Evolutionary conservation across 1,140 invertebrate genomes (phyloP).

Genomic region (Ceratina calcarata): DNA sequence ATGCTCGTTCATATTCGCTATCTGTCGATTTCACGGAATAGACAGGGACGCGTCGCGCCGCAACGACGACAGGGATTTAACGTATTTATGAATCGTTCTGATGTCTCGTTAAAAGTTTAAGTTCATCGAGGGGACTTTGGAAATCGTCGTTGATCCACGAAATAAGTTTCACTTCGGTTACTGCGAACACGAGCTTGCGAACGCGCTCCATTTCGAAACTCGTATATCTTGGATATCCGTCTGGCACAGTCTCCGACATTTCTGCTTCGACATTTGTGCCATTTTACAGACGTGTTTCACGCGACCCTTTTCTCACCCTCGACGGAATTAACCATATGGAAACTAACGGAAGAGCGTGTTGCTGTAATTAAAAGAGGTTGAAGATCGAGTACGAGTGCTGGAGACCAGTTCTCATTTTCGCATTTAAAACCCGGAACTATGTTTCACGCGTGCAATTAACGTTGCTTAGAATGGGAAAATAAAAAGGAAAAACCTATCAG

Average conservation of each 20-base stretch:
- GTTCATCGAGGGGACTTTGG: slow-evolving; percentile 22
- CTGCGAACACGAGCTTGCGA: slow-evolving; percentile 19
- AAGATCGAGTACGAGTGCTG: background rate
- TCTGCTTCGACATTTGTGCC: background rate
- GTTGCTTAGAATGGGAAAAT: background rate
- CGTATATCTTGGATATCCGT: slow-evolving; percentile 28
- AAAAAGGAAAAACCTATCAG: background rate
- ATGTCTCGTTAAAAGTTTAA: slow-evolving; percentile 55
- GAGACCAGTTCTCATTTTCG: background rate
- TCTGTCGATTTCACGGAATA: background rate
- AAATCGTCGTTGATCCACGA: background rate
- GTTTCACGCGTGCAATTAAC: background rate
- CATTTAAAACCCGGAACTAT: background rate
- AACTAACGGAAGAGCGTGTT: background rate
- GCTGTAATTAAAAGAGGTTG: slow-evolving; percentile 1
- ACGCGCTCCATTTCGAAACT: background rate
- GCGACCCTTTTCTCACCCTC: background rate
- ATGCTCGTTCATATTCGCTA: background rate
- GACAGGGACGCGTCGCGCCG: background rate
- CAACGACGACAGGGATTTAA: background rate
- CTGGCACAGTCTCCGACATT: background rate
- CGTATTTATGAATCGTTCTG: slow-evolving; percentile 17
- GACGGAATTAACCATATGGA: background rate
- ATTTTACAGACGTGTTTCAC: background rate
- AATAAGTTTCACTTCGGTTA: slow-evolving; percentile 38